Conservation (phyloP, 2,797 vertebrate genomes). For the Acrocephalus scirpaceus region DNA sequence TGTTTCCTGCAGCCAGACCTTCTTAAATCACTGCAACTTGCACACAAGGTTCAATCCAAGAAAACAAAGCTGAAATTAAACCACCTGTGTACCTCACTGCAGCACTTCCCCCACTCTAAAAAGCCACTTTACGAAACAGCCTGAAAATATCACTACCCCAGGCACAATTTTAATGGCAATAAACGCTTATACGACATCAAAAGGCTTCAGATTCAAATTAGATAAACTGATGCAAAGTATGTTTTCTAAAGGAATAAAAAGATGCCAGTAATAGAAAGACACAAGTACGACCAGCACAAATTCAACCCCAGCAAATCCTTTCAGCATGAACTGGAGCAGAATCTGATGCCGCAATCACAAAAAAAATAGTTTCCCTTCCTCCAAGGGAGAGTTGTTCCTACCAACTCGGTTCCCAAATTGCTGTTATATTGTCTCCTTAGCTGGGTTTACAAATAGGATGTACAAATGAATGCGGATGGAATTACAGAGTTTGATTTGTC, state of each 20-base stretch:
- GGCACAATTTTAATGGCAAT: neutral
- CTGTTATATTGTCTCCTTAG: neutral
- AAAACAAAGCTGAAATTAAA: neutral
- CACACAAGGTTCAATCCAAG: neutral
- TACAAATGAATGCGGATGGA: neutral
- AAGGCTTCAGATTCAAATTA: neutral
- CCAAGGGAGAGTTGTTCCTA: neutral
- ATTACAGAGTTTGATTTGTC: neutral
- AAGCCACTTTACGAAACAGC: neutral
- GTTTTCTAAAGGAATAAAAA: neutral
- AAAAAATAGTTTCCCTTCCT: accelerated
- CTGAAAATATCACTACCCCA: neutral
- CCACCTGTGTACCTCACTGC: neutral
- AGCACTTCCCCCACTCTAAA: neutral
- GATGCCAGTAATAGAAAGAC: neutral
- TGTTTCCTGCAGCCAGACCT: neutral
- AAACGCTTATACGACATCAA: neutral
- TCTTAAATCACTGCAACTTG: neutral
- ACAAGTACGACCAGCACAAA: neutral
- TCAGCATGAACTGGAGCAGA: neutral
- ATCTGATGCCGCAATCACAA: neutral
- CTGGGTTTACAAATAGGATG: neutral
- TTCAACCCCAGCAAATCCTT: neutral
- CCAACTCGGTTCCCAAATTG: neutral
- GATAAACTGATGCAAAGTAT: neutral